Conservation (phyloP, 2,888 invertebrate genomes). For the Lepeophtheirus nordmannii region DNA sequence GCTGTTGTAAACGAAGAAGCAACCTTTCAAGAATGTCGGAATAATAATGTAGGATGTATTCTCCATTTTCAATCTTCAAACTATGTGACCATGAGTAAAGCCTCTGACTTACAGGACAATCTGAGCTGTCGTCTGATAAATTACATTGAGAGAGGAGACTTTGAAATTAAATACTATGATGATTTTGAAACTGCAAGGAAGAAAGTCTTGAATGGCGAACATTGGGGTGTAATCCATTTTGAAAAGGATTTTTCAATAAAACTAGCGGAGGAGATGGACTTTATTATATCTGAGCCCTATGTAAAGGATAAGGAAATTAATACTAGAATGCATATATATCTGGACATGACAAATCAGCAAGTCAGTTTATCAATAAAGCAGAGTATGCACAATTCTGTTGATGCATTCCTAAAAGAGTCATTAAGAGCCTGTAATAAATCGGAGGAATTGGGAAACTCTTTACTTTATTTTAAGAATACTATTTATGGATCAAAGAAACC, state of each 20-base stretch:
- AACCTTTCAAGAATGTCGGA: background rate
- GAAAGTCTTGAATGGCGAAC: conserved; percentile 31
- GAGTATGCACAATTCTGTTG: conserved; percentile 14
- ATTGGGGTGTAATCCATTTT: conserved; percentile 33
- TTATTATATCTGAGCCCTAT: conserved; percentile 16
- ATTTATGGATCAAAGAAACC: conserved; percentile 57
- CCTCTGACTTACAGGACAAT: background rate
- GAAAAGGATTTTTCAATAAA: conserved; percentile 32
- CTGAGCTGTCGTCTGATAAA: conserved; percentile 3
- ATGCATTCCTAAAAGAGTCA: background rate
- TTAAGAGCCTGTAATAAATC: background rate
- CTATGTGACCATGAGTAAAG: background rate
- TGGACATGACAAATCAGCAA: conserved; percentile 32
- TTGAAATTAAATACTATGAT: conserved; percentile 5
- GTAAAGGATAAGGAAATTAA: conserved; percentile 28
- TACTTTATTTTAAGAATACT: conserved; percentile 55
- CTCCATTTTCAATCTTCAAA: background rate
- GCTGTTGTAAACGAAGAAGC: conserved; percentile 35
- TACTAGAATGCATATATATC: conserved; percentile 29
- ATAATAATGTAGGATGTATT: background rate
- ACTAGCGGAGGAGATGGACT: conserved; percentile 26
- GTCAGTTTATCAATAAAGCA: background rate
- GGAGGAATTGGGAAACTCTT: conserved; percentile 4
- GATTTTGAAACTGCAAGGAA: conserved; percentile 27
- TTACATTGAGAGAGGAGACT: background rate